Base-by-base conservation (phyloP, 1,140 invertebrate species). In the Caenorhabditis tropicalis region DNA sequence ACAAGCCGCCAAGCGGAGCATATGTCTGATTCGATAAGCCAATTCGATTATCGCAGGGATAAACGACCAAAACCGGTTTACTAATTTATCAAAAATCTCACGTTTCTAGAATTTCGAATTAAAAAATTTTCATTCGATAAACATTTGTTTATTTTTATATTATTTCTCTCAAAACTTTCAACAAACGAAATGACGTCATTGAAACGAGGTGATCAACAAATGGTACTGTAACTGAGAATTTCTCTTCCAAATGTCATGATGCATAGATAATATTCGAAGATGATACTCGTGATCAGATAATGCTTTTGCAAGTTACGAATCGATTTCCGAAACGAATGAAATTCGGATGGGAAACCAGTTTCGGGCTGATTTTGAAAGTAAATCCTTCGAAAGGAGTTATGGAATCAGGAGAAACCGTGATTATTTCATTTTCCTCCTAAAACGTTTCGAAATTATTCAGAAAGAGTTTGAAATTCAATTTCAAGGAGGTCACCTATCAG, bases 31-130 rank as follows among this genome's bases (percentile, higher is more conserved):
- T 82, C 82, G 1, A 33, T 82, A 12, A 82, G 82, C 33, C 82
- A 82, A 51, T 82, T 65, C 43, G 56, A 82, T 43, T 82, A 70
- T 74, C 65, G 65, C 65, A 74, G 65, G 65, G 65, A 74, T 74
- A 74, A 74, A 74, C 27, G 65, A 43, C 36, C 36, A 46, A 74
- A 74, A 74, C 65, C 65, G 65, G 65, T 74, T 74, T 74, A 74
- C 15, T 74, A 74, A 74, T 3, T 21, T 74, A 16, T 7, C 12
- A 33, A 27, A 58, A 74, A 74, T 74, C 65, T 74, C 65, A 74
- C 65, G 65, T 43, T 21, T 43, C 19, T 9, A 31, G 9, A 2
- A 21, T 24, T 43, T 74, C 12, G 24, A 74, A 19, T 65, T 16
- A 33, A 2, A 24, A 65, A 36, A 9, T 27, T 27, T 27, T 24